These are phyloP conservation scores for Triplophysa tibetana DNA, from an alignment of 2,113 vertebrate genomes.

Conservation along the genomic window DNA sequence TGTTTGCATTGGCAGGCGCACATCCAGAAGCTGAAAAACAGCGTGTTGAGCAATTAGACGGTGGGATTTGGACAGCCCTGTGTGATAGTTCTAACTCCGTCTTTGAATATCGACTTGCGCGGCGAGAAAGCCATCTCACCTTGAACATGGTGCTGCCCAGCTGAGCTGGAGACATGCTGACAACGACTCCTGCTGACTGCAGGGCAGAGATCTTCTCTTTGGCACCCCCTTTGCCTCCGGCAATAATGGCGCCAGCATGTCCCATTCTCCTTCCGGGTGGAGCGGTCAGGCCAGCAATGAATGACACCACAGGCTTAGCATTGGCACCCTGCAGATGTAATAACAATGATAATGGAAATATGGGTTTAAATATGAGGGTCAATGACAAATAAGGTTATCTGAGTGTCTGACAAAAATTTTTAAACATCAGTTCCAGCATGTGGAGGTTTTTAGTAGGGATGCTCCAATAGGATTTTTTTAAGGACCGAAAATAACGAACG, in stretches of 20 bases:
- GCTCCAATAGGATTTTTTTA: no score
- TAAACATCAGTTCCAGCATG: no score
- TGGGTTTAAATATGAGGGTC: neutral
- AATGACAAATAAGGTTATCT: neutral
- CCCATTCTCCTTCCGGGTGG: slow-evolving; percentile 96
- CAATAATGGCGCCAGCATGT: slow-evolving; percentile 95
- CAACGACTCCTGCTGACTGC: slow-evolving; percentile 88
- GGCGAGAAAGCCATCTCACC: slow-evolving; percentile 70
- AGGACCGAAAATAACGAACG: no score
- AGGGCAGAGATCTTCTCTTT: slow-evolving; percentile 98
- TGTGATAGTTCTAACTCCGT: neutral
- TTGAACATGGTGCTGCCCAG: slow-evolving; percentile 96
- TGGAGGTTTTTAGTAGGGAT: no score
- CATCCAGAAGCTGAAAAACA: neutral
- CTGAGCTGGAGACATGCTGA: slow-evolving; percentile 98
- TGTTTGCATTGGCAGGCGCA: neutral
- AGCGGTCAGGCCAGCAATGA: slow-evolving; percentile 95
- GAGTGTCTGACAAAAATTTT: neutral
- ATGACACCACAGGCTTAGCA: slow-evolving; percentile 94
- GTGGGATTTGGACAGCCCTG: neutral
- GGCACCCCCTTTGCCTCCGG: slow-evolving; percentile 95
- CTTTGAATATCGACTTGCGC: neutral
- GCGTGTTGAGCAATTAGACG: neutral
- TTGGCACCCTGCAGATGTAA: slow-evolving; percentile 79
- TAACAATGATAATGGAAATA: neutral